Evolutionary conservation across 2,797 vertebrate species (phyloP).

Genomic region (Syndactyla subalaris): DNA sequence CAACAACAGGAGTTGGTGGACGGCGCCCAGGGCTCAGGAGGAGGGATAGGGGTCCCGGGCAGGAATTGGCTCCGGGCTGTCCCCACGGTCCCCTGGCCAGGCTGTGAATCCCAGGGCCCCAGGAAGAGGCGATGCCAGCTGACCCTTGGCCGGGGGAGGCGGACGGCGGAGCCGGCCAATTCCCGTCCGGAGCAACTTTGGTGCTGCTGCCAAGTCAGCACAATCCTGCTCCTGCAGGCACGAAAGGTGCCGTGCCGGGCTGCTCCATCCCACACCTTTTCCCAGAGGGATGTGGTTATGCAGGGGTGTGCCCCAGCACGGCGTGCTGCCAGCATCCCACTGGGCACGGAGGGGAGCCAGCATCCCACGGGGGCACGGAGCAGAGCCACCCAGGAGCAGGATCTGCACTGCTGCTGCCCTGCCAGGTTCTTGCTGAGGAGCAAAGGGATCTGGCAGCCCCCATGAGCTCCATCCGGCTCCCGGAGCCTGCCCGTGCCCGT

Average conservation of each 20-base stretch:
- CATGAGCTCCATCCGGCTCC: rapidly evolving
- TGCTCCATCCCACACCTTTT: neutral
- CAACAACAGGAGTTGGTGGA: neutral
- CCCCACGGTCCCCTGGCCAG: rapidly evolving
- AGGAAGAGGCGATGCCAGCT: neutral
- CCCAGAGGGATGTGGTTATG: rapidly evolving
- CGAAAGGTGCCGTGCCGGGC: neutral
- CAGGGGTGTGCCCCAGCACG: rapidly evolving
- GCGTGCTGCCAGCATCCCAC: neutral
- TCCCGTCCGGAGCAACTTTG: neutral
- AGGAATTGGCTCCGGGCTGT: neutral
- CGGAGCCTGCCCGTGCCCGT: neutral
- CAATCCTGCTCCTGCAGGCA: neutral
- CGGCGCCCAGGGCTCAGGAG: rapidly evolving
- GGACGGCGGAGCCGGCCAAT: neutral
- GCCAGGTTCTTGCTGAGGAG: neutral
- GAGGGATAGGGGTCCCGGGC: rapidly evolving
- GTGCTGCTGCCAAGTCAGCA: neutral
- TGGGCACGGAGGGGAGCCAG: neutral
- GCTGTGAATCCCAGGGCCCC: neutral
- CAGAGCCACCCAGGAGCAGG: neutral
- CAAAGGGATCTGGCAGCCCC: neutral
- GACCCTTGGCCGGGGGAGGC: constrained; percentile 39
- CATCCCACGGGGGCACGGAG: too few relatives aligned
- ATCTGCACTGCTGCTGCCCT: neutral